Evolutionary conservation across 2,797 vertebrate species (phyloP), one percentile per base, ranked within the genome.

Genomic region (Myripristis murdjan): DNA sequence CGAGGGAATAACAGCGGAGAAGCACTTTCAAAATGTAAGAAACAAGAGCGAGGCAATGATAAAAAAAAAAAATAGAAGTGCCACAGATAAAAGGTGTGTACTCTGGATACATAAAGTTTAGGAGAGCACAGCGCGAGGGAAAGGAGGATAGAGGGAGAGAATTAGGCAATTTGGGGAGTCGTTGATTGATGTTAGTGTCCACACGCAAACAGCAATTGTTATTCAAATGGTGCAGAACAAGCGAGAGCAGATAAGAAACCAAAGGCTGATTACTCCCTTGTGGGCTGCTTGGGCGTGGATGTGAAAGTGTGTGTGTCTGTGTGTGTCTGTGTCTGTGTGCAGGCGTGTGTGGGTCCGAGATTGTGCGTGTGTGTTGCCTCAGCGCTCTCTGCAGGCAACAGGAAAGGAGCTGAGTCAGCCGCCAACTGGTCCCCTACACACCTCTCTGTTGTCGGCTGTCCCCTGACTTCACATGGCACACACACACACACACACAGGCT

Each of bases 341-440:
- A 10, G 9, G 5, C 54, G 31, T 63, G 63, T 70, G 65, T 73
- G 54, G 75, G n/a, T n/a, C n/a, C n/a, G n/a, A n/a, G n/a, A n/a
- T n/a, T 75, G 79, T 18, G 61, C 18, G 24, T 16, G 73, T 4
- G 28, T 6, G 26, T 70, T 4, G 67, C 69, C 87, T 86, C 85
- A 77, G 52, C 78, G 75, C 63, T 75, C 84, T 76, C 79, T 87
- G 84, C 85, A 82, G 85, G 84, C 81, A 72, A 58, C 75, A 46
- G 48, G 46, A 56, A 79, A 91, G 85, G 62, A 82, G 91, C 90
- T 91, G 81, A 90, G 89, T 93, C 90, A 92, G 89, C 86, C n/a
- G 33, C 89, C 87, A 91, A 88, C 81, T 86, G 81, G 73, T 87
- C 73, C 74, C 56, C 56, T 39, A 11, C 70, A 51, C 77, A 73